These are phyloP conservation scores for Cremastobaeus sp. DNA, from an alignment of 2,888 invertebrate species.

Conservation along the genomic window DNA sequence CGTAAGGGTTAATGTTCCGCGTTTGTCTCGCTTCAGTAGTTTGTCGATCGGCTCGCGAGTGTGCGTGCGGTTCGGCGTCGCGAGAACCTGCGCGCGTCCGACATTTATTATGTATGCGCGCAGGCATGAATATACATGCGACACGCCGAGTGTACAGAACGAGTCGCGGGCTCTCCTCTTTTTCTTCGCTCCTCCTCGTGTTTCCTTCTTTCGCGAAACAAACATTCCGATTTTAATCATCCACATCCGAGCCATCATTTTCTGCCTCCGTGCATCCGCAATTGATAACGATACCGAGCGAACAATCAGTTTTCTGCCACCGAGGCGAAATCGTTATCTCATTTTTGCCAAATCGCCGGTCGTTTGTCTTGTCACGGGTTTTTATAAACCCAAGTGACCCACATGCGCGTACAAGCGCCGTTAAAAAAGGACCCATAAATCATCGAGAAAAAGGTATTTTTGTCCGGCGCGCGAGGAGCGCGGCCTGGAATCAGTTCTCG, in stretches of 20 bases:
- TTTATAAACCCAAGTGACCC: too few species aligned
- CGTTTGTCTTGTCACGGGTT: too few species aligned
- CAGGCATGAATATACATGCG: conserved; percentile 31
- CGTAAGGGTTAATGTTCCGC: conserved; percentile 54
- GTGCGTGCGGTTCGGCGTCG: conserved; percentile 21
- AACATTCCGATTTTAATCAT: conserved; percentile 47
- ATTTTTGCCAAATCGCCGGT: too few species aligned
- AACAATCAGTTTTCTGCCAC: too few species aligned
- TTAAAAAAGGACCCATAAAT: too few species aligned
- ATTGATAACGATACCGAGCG: too few species aligned
- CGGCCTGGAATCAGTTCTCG: too few species aligned
- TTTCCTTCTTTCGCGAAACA: conserved; percentile 46
- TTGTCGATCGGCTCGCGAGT: conserved; percentile 52
- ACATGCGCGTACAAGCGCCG: too few species aligned
- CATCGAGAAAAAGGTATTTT: conserved; percentile 12
- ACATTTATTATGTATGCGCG: conserved; percentile 43
- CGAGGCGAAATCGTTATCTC: too few species aligned
- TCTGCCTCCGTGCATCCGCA: too few species aligned
- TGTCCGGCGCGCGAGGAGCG: too few species aligned
- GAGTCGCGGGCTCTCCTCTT: conserved; percentile 30
- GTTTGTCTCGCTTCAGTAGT: conserved; percentile 61
- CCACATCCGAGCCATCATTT: conserved; percentile 12
- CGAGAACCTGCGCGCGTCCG: conserved; percentile 31
- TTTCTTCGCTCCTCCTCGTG: conserved; percentile 14
- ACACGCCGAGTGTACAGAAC: conserved; percentile 27